Percentiles rank a stretch among this genome's conserved stretches.
Evolutionary conservation across 2,888 invertebrate genomes (phyloP).

Genomic region (Lottia scabra): DNA sequence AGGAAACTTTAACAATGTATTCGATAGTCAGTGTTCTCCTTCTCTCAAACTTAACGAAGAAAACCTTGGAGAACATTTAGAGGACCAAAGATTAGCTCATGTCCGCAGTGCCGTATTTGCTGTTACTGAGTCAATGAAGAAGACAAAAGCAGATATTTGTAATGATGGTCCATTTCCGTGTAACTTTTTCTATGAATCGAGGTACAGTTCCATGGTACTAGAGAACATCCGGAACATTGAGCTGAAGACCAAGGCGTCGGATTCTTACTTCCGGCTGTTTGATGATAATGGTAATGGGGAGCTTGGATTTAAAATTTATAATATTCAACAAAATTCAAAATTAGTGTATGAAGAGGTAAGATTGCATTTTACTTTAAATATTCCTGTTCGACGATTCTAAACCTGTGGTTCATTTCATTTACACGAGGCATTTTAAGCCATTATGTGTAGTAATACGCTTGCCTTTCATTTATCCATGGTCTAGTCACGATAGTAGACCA

Average conservation of each 20-base stretch:
- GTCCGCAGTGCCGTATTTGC: slow-evolving; percentile 54
- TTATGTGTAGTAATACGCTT: too few relatives aligned
- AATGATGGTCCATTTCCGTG: slow-evolving; percentile 42
- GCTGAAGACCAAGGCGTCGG: slow-evolving; percentile 20
- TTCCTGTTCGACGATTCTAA: too few relatives aligned
- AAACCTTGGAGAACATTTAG: slow-evolving; percentile 23
- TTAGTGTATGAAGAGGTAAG: slow-evolving; percentile 36
- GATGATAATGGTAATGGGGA: slow-evolving; percentile 54
- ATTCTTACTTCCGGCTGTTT: slow-evolving; percentile 38
- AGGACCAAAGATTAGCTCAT: slow-evolving; percentile 50
- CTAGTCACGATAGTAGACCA: too few relatives aligned
- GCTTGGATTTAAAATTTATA: slow-evolving; percentile 51
- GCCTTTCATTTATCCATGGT: too few relatives aligned
- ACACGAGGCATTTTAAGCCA: too few relatives aligned
- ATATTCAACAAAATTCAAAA: slow-evolving; percentile 36
- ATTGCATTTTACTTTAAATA: neutral
- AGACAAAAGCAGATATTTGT: slow-evolving; percentile 42
- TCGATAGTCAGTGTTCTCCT: slow-evolving; percentile 29
- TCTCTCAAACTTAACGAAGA: slow-evolving; percentile 26
- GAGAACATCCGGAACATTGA: slow-evolving; percentile 13
- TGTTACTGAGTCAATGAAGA: slow-evolving; percentile 42
- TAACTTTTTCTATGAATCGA: slow-evolving; percentile 21
- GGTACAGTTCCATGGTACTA: slow-evolving; percentile 8
- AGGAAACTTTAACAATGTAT: slow-evolving; percentile 45
- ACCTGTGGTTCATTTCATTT: too few relatives aligned